phyloP scores from a whole-genome alignment of 2,888 invertebrate species.

The Cetonia aurata region DNA sequence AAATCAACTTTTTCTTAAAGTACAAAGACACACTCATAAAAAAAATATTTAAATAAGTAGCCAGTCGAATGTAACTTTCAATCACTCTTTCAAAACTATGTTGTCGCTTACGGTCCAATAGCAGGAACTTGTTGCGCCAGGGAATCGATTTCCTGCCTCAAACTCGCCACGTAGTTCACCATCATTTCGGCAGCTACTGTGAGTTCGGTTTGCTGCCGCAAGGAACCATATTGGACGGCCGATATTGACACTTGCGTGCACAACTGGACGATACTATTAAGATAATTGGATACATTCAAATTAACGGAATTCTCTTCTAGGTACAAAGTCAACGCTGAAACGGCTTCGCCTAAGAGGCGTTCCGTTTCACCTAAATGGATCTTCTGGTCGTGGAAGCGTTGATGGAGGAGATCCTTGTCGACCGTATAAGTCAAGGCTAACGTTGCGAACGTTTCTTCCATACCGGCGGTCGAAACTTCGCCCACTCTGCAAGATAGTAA shows the following conservation, averaged over 20 bases:
- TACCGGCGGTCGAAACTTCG: slow-evolving; percentile 18
- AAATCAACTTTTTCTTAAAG: no score
- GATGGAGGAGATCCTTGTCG: slow-evolving; percentile 36
- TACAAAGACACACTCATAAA: no score
- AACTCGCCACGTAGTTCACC: slow-evolving; percentile 47
- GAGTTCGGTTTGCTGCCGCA: slow-evolving; percentile 44
- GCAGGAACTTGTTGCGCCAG: slow-evolving; percentile 31
- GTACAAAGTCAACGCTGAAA: slow-evolving; percentile 20
- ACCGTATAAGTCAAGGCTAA: slow-evolving; percentile 43
- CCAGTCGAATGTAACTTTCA: no score
- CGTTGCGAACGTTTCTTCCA: slow-evolving; percentile 45
- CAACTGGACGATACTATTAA: slow-evolving; percentile 29
- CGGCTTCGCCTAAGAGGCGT: slow-evolving; percentile 18
- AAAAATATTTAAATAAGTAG: no score
- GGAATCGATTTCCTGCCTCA: slow-evolving; percentile 29
- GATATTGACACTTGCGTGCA: slow-evolving; percentile 39
- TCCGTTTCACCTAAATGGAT: slow-evolving; percentile 22
- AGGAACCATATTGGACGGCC: slow-evolving; percentile 48
- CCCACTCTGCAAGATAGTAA: background rate
- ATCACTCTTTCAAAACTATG: background rate
- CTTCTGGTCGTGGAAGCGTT: slow-evolving; percentile 39
- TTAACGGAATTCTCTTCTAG: slow-evolving; percentile 24
- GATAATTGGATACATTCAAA: slow-evolving; percentile 21
- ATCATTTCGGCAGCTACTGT: slow-evolving; percentile 45
- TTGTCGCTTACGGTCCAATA: slow-evolving; percentile 28